Evolutionary conservation across 1,140 invertebrate species (phyloP).

Genomic region (Pachypsylla venusta): DNA sequence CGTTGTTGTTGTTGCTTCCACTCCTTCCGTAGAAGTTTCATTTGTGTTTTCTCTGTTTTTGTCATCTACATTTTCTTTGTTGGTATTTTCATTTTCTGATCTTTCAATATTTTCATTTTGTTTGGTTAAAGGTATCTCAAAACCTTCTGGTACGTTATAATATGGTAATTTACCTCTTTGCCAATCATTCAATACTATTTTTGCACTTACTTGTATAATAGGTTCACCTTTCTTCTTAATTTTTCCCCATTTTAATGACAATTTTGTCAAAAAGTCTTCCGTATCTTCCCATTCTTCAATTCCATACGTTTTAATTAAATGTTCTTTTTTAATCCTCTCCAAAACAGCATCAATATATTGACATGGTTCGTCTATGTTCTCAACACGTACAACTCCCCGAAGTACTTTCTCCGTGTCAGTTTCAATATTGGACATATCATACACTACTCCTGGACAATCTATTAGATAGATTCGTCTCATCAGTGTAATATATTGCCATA

Average conservation of each 20-base stretch:
- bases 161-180: constrained; percentile 94
- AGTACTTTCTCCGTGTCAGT: constrained; percentile 91
- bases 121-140: constrained; percentile 39
- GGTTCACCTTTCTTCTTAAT: constrained; percentile 92
- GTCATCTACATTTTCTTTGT: background rate
- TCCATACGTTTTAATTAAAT: constrained; percentile 84
- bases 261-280: constrained; percentile 83
- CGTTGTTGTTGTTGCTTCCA: constrained; percentile 15
- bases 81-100: constrained; percentile 25
- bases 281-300: constrained; percentile 60
- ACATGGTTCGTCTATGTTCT: constrained; percentile 85
- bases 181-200: constrained; percentile 97
- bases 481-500: constrained; percentile 98
- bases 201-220: constrained; percentile 71
- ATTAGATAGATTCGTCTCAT: constrained; percentile 97
- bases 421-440: constrained; percentile 81
- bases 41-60: background rate
- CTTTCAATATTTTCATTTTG: constrained; percentile 20
- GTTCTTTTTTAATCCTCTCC: constrained; percentile 74
- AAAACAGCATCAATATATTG: constrained; percentile 83
- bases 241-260: constrained; percentile 74
- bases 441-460: constrained; percentile 98
- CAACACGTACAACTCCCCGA: constrained; percentile 89
- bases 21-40: background rate
- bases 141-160: constrained; percentile 72